Conservation (phyloP, 92 coral and sea anemone species). For the Epizoanthus ramosus region DNA sequence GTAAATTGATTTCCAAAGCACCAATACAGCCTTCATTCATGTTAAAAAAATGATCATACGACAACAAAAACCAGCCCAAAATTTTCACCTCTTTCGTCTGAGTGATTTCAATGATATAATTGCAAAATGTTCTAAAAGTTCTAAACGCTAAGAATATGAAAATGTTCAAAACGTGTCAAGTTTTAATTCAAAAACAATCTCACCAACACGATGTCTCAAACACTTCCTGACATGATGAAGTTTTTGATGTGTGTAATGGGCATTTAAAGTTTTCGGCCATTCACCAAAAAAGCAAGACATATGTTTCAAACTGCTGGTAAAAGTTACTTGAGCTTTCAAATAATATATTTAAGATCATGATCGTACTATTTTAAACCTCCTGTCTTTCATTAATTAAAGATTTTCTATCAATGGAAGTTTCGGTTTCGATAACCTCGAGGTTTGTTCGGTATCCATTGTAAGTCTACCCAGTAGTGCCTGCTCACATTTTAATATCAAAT, state of each 20-base stretch:
- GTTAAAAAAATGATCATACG: too few relatives aligned
- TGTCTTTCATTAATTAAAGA: conserved; percentile 4
- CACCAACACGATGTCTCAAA: background rate
- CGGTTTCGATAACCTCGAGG: background rate
- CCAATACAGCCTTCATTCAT: too few relatives aligned
- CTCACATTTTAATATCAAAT: background rate
- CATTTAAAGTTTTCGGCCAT: background rate
- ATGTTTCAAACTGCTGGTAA: background rate
- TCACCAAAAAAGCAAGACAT: background rate
- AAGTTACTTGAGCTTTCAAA: background rate
- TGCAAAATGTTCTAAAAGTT: background rate
- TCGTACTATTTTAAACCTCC: background rate
- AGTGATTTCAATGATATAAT: too few relatives aligned
- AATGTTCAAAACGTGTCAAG: conserved; percentile 6
- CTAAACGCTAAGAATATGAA: background rate
- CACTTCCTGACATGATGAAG: conserved; percentile 7
- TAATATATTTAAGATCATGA: background rate
- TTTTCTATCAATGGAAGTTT: conserved; percentile 5
- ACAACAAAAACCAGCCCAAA: too few relatives aligned
- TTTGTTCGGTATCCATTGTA: too few relatives aligned
- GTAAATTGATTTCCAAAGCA: too few relatives aligned
- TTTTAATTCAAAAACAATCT: conserved; percentile 8
- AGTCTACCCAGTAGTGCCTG: background rate
- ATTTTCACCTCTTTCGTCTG: too few relatives aligned
- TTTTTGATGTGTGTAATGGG: background rate